These are phyloP conservation scores for Sebastes cheni DNA, from an alignment of 2,797 vertebrate genomes.

Conservation along the genomic window DNA sequence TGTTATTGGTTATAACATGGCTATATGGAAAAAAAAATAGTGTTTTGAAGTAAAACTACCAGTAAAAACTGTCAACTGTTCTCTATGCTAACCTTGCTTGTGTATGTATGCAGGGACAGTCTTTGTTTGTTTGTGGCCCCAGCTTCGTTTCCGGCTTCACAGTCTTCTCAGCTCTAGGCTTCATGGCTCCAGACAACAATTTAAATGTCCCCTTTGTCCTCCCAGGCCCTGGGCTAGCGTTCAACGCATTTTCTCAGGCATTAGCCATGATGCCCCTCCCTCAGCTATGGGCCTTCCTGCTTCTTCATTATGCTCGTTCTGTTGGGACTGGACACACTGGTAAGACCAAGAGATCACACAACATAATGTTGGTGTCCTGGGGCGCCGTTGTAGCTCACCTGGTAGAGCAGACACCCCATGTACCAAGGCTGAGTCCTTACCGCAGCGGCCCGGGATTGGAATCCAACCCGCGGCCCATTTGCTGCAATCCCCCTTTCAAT, in stretches of 20 bases:
- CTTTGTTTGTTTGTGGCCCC: conserved; percentile 67
- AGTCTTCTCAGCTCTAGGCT: conserved; percentile 74
- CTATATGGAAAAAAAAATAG: too few relatives aligned
- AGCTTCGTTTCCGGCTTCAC: conserved; percentile 74
- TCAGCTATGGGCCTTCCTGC: conserved; percentile 86
- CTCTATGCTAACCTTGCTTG: not conserved
- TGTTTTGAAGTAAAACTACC: too few relatives aligned
- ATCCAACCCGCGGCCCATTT: too few relatives aligned
- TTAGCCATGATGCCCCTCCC: conserved; percentile 87
- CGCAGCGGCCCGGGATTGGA: too few relatives aligned
- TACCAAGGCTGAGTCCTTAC: too few relatives aligned
- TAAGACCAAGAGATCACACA: conserved; percentile 33
- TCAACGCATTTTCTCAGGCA: conserved; percentile 87
- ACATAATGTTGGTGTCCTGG: not conserved
- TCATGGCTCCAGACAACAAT: conserved; percentile 54
- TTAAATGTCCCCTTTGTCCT: not conserved
- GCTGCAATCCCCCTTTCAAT: too few relatives aligned
- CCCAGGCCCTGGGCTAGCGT: conserved; percentile 88
- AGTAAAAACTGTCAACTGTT: not conserved
- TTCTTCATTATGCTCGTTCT: conserved; percentile 89
- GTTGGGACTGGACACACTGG: conserved; percentile 89
- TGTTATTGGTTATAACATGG: too few relatives aligned
- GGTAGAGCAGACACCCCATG: too few relatives aligned
- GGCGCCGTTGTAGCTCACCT: too few relatives aligned
- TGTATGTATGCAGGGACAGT: conserved; percentile 52